A percentile compares a stretch with the other conserved stretches of the same genome.
These are phyloP conservation scores for Cavia aperea DNA, from an alignment of 2,113 vertebrate species.

Conservation along the genomic window DNA sequence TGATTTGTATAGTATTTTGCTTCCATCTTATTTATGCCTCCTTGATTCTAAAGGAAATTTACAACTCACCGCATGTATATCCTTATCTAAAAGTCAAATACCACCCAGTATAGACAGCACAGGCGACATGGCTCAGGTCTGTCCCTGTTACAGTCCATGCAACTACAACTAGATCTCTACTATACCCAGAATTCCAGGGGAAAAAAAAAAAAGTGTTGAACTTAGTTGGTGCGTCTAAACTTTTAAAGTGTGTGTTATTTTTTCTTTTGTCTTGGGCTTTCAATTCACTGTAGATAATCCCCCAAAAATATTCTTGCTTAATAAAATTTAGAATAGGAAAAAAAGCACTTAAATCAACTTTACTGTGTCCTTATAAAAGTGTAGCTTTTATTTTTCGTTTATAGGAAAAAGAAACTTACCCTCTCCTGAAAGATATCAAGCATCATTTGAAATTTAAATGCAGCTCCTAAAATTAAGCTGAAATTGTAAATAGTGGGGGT, in stretches of 20 bases:
- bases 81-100: not conserved
- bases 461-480: no score
- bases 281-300: not conserved
- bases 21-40: not conserved
- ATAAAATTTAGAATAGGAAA: constrained; percentile 11
- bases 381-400: no score
- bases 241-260: not conserved
- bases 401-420: no score
- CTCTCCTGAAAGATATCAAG: no score
- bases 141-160: not conserved
- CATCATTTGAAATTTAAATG: no score
- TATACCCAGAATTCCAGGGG: not conserved
- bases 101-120: not conserved
- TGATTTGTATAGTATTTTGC: not conserved
- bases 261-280: not conserved
- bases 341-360: not conserved
- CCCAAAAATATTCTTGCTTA: not conserved
- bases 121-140: not conserved
- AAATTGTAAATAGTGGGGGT: no score
- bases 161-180: not conserved
- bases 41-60: not conserved
- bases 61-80: not conserved
- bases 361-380: no score
- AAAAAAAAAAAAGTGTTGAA: not conserved
- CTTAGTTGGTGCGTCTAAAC: not conserved